Conservation (phyloP, 2,888 invertebrate species). For the Eugnorisma glareosa region DNA sequence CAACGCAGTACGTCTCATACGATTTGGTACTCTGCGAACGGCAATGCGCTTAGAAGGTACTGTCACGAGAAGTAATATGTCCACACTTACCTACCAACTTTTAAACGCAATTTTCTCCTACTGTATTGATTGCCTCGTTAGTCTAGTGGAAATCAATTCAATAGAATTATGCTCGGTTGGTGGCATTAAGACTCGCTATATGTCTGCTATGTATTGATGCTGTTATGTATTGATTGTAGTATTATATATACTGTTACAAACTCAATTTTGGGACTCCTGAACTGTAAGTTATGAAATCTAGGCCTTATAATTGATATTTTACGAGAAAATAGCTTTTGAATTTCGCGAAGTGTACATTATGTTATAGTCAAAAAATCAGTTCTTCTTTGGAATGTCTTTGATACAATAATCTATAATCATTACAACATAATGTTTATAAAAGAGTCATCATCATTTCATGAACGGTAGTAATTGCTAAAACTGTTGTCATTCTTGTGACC, state of each 20-base stretch:
- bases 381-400: not conserved
- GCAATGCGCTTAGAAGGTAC: conserved; percentile 61
- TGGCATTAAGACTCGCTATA: not conserved
- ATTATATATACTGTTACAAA: not conserved
- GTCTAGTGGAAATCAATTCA: not conserved
- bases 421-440: not conserved
- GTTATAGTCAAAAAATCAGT: not conserved
- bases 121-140: not conserved
- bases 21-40: conserved; percentile 45
- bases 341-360: not conserved
- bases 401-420: not conserved
- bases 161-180: not conserved
- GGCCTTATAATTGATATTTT: not conserved
- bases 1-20: conserved; percentile 40
- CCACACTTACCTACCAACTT: not conserved
- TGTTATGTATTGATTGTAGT: not conserved
- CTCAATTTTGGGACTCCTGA: not conserved
- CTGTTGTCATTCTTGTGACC: not conserved
- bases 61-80: conserved; percentile 13
- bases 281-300: not conserved
- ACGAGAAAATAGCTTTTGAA: not conserved
- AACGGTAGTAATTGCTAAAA: not conserved
- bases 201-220: not conserved
- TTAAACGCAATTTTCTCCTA: not conserved
- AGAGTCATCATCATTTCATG: too few species aligned